Evolutionary conservation across 2,797 vertebrate species (phyloP).

Genomic region (Allobates femoralis): DNA sequence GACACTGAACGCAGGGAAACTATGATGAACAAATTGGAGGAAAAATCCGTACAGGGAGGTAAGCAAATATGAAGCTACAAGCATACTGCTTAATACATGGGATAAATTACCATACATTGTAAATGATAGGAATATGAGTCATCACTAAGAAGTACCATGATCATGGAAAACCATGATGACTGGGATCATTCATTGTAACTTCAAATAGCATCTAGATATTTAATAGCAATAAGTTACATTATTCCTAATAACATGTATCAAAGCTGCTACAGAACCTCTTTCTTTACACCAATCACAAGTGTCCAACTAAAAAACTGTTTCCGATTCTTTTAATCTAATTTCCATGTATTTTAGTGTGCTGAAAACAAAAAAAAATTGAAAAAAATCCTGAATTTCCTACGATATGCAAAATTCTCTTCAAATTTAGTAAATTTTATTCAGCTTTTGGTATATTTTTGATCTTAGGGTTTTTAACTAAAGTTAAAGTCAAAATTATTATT

Average conservation of each 20-base stretch:
- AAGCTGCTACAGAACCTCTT: neutral
- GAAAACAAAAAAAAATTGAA: no score
- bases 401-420: no score
- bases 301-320: neutral
- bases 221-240: neutral
- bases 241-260: neutral
- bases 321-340: no score
- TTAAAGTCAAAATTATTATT: no score
- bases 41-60: constrained; percentile 68
- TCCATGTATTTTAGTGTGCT: no score
- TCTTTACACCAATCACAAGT: neutral
- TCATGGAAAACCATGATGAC: neutral
- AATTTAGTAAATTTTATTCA: no score
- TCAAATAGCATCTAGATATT: neutral
- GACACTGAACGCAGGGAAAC: constrained; percentile 53
- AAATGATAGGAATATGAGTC: no score
- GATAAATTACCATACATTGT: no score
- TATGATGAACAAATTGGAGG: constrained; percentile 65
- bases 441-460: no score
- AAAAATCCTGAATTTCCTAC: no score
- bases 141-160: neutral
- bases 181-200: neutral
- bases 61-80: constrained; percentile 44
- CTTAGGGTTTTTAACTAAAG: no score
- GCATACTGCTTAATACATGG: neutral